Evolutionary conservation across 2,797 vertebrate species (phyloP).

Genomic region (Ctenopoma kingsleyae): DNA sequence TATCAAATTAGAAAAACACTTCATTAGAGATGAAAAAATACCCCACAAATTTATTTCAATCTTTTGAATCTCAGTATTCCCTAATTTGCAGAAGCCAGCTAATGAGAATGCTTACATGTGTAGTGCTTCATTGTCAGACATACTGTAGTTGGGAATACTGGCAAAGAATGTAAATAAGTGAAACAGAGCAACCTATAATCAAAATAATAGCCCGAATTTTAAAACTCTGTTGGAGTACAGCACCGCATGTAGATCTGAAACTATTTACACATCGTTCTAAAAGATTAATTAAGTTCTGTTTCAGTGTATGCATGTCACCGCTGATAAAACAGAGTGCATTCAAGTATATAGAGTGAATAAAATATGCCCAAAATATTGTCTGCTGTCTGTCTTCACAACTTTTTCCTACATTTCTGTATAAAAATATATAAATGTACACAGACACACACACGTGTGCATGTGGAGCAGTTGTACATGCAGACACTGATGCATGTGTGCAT

Average conservation of each 20-base stretch:
- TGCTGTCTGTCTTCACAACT: constrained; percentile 38
- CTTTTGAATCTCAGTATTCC: background rate
- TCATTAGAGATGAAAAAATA: constrained; percentile 28
- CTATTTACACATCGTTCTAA: background rate
- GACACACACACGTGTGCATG: constrained; percentile 12
- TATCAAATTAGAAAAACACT: constrained; percentile 33
- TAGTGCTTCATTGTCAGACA: background rate
- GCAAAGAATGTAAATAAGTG: background rate
- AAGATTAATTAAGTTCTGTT: background rate
- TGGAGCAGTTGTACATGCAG: constrained; percentile 19
- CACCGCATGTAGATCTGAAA: constrained; percentile 2
- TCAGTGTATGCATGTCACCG: background rate
- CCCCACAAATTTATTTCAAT: constrained; percentile 10
- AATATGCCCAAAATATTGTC: constrained; percentile 41
- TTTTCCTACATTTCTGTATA: constrained; percentile 17
- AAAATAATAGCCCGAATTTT: background rate
- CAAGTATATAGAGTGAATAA: constrained; percentile 17
- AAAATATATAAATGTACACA: constrained; percentile 20
- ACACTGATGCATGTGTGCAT: constrained; percentile 63
- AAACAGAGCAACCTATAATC: background rate
- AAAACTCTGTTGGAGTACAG: background rate
- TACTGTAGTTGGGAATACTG: background rate
- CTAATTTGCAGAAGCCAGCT: constrained; percentile 1
- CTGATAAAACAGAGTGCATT: constrained; percentile 7
- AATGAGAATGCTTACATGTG: constrained; percentile 8